These are phyloP conservation scores for Neria commutata DNA, from an alignment of 2,888 invertebrate species.

Conservation along the genomic window DNA sequence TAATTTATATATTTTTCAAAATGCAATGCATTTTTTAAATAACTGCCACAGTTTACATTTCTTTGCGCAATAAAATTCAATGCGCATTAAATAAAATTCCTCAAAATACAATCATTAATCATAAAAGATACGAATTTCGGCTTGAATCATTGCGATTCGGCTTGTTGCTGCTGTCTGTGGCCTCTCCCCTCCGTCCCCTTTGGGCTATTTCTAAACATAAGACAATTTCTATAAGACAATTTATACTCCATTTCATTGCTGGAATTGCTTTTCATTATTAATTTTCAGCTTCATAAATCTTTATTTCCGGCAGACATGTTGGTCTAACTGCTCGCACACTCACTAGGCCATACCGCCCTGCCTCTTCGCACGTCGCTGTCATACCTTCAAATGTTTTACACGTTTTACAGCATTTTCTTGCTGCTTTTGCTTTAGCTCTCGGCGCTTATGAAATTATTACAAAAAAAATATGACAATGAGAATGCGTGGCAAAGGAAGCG, in stretches of 20 bases:
- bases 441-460: neutral
- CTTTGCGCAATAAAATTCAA: neutral
- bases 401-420: neutral
- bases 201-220: no score
- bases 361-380: neutral
- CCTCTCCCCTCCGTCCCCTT: no score
- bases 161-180: no score
- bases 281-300: slow-evolving; percentile 22
- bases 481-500: neutral
- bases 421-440: neutral
- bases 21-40: no score
- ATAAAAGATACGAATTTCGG: neutral
- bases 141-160: no score
- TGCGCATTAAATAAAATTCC: neutral
- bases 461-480: neutral
- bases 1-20: no score
- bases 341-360: neutral
- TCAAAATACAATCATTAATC: neutral
- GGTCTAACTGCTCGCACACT: slow-evolving; percentile 13
- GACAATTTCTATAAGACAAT: slow-evolving; percentile 1
- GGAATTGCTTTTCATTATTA: slow-evolving; percentile 21
- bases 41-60: no score
- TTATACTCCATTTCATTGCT: slow-evolving; percentile 12
- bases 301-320: slow-evolving; percentile 22
- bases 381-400: neutral